Base-by-base conservation (phyloP, 1,140 invertebrate species). In the Oedothorax gibbosus region DNA sequence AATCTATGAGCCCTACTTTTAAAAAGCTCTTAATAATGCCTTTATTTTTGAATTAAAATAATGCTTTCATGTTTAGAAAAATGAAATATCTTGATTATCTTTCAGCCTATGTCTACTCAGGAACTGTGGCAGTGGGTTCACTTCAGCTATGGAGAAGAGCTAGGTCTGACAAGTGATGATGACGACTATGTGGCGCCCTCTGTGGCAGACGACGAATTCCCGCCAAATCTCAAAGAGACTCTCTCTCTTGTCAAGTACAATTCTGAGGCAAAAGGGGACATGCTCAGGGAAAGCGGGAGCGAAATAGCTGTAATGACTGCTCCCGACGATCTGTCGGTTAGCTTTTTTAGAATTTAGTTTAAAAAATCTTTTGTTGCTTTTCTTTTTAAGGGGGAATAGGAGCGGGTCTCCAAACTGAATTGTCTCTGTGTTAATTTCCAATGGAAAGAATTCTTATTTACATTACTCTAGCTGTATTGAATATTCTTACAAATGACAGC, bases 51-150 rank as follows among this genome's bases (percentile, higher is more conserved):
- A 57, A 49, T 20, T 56, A 49, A 12, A 80, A 12, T 75, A 49
- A 54, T 51, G 21, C 62, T 20, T 12, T 84, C 73, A n/a, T 57
- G 35, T 85, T 86, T 77, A 64, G 53, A 11, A 10, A 56, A 73
- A 7, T 73, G 20, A 68, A 68, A 12, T 68, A 6, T 15, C 20
- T 0, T 20, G 49, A 68, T 83, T 18, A 68, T 88, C 15, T 90
- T 91, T 56, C 89, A 94, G 93, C 94, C 94, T 85, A 95, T 98
- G 93, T 92, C 93, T 87, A 93, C 93, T 75, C 93, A 95, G 89
- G 95, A 98, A 91, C 93, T 98, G 90, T 98, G 96, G 96, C 94
- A 96, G 89, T 95, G 94, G 93, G 95, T 97, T 82, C 96, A 97
- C 90, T 93, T 93, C 87, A 95, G 94, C 88, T 98, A 98, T 91